These are phyloP conservation scores for Apteryx mantelli DNA, from an alignment of 2,113 vertebrate species.

Conservation along the genomic window DNA sequence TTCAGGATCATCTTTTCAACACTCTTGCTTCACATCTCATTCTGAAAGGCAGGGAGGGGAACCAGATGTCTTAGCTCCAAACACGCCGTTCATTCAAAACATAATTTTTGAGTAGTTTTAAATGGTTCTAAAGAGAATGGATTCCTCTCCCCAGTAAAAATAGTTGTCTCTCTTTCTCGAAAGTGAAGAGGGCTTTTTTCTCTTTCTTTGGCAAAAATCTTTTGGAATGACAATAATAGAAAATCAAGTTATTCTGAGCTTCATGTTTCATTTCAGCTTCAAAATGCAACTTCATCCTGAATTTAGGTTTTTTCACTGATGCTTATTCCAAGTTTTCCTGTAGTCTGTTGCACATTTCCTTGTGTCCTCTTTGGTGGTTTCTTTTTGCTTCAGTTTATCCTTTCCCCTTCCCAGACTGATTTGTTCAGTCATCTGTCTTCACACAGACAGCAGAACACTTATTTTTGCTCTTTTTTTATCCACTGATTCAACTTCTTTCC, in stretches of 20 bases:
- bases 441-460: background rate
- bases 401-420: background rate
- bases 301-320: background rate
- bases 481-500: background rate
- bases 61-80: background rate
- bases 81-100: background rate
- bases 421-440: background rate
- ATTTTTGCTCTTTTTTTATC: background rate
- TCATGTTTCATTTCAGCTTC: background rate
- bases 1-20: background rate
- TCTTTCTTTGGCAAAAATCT: no score
- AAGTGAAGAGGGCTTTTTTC: background rate
- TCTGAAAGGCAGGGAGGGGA: background rate
- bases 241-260: background rate
- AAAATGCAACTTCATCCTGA: background rate
- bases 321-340: background rate
- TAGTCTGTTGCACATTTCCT: background rate
- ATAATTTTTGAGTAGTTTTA: no score
- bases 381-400: background rate
- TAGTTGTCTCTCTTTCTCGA: background rate
- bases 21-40: background rate
- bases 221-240: no score
- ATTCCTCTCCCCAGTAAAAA: no score
- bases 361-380: background rate
- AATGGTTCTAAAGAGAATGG: no score